Conservation (phyloP, 2,888 invertebrate genomes). For the Cephus pygmeus region DNA sequence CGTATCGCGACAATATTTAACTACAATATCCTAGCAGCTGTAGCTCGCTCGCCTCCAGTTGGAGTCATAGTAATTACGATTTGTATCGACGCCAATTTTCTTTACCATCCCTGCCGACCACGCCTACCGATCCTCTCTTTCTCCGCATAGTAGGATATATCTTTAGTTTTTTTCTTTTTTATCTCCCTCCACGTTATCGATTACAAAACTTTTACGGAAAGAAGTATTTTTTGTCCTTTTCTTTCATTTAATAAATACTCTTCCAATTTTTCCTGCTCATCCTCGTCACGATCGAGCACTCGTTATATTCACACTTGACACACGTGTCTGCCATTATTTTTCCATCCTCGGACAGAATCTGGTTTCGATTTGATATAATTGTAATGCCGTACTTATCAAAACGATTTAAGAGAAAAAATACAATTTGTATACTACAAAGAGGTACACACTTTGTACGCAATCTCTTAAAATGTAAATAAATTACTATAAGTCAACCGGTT, state of each 20-base stretch:
- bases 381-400: neutral
- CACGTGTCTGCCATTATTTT: neutral
- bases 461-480: slow-evolving; percentile 10
- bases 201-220: neutral
- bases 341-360: neutral
- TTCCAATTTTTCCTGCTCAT: neutral
- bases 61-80: neutral
- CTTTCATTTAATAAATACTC: neutral
- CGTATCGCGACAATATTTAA: slow-evolving; percentile 30
- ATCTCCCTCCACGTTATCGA: neutral
- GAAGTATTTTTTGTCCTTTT: neutral
- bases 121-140: neutral
- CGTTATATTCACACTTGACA: neutral
- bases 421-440: neutral
- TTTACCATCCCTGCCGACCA: neutral
- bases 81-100: neutral
- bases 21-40: slow-evolving; percentile 45
- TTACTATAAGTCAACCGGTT: slow-evolving; percentile 36
- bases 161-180: neutral
- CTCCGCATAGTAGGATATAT: neutral
- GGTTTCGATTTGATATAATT: neutral
- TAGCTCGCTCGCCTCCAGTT: slow-evolving; percentile 16
- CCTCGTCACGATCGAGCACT: neutral
- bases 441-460: neutral
- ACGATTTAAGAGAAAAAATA: neutral